These are phyloP conservation scores for Teinopalpus imperialis DNA, from an alignment of 2,888 invertebrate species.

Conservation along the genomic window DNA sequence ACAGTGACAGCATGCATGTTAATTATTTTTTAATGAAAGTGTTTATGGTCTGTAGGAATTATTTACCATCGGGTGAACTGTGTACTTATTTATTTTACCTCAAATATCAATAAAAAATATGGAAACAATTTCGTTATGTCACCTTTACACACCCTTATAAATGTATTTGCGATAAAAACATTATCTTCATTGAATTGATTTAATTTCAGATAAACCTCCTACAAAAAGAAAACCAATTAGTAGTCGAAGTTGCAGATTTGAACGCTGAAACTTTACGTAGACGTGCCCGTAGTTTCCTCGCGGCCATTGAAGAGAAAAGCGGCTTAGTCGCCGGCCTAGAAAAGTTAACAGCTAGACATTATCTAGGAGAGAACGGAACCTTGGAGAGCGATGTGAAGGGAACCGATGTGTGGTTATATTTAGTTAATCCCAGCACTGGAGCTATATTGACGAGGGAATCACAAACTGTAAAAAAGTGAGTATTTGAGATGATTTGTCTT, in stretches of 20 bases:
- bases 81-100: too few species aligned
- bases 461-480: conserved; percentile 85
- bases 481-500: too few species aligned
- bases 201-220: conserved; percentile 88
- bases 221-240: conserved; percentile 88
- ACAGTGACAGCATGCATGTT: too few species aligned
- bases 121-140: too few species aligned
- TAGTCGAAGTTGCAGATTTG: conserved; percentile 88
- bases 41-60: too few species aligned
- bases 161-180: too few species aligned
- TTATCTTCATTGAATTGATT: neutral
- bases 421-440: conserved; percentile 90
- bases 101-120: too few species aligned
- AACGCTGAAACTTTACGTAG: conserved; percentile 86
- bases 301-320: conserved; percentile 86
- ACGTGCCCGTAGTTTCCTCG: conserved; percentile 72
- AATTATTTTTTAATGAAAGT: too few species aligned
- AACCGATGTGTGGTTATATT: conserved; percentile 94
- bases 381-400: conserved; percentile 87
- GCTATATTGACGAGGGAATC: conserved; percentile 88
- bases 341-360: conserved; percentile 89
- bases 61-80: too few species aligned
- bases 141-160: too few species aligned
- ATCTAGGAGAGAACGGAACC: conserved; percentile 87
- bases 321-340: conserved; percentile 91